A percentile compares a stretch with the other conserved stretches of the same genome.
Evolutionary conservation across 1,140 invertebrate genomes (phyloP).

Genomic region (Brachionus rotundiformis): DNA sequence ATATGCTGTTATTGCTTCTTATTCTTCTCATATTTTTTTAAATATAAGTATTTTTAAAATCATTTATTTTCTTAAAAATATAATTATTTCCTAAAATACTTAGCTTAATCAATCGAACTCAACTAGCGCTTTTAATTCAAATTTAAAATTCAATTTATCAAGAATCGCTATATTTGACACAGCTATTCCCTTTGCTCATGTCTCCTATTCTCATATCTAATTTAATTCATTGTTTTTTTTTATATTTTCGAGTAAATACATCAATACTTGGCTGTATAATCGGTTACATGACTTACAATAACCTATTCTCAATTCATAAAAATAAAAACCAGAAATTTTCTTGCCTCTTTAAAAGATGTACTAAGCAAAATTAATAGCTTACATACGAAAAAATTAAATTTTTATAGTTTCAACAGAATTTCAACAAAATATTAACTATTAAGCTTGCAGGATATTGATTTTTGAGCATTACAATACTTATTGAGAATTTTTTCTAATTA

Average conservation of each 20-base stretch:
- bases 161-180: background rate
- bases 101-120: background rate
- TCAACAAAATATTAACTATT: background rate
- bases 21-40: background rate
- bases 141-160: background rate
- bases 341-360: background rate
- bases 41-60: background rate
- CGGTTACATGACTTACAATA: no score
- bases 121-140: background rate
- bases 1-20: background rate
- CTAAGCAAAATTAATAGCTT: background rate
- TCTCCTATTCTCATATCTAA: background rate
- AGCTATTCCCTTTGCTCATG: background rate
- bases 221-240: background rate
- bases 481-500: slow-evolving; percentile 5
- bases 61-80: background rate
- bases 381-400: background rate
- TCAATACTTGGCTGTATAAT: no score
- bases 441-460: background rate
- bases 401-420: background rate
- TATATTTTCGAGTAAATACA: background rate
- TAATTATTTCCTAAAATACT: background rate
- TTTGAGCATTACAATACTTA: background rate
- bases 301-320: no score
- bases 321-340: no score